A percentile compares a stretch with the other conserved stretches of the same genome.
Conservation (phyloP, 2,888 invertebrate genomes). For the Branchipolynoe longqiensis region DNA sequence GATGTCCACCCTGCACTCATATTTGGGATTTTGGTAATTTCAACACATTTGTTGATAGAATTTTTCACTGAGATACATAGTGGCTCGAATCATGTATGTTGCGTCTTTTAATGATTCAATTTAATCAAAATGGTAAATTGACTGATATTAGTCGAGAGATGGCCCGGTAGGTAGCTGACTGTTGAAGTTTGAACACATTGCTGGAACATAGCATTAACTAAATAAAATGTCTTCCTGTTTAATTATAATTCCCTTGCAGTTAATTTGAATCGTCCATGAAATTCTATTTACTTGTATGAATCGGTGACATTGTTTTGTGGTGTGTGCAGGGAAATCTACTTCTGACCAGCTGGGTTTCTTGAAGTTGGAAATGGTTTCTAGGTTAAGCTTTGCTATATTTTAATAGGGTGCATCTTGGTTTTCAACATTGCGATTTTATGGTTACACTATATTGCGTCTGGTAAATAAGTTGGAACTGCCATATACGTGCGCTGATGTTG, state of each 20-base stretch:
- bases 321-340: background rate
- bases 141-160: conserved; percentile 47
- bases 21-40: background rate
- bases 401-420: background rate
- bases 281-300: background rate
- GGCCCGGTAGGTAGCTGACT: conserved; percentile 44
- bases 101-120: too few relatives aligned
- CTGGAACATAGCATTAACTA: conserved; percentile 5
- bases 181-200: background rate
- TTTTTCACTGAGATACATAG: too few relatives aligned
- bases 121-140: background rate
- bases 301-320: conserved; percentile 3
- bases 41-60: background rate
- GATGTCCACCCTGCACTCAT: background rate
- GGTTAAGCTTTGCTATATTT: background rate
- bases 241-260: too few relatives aligned
- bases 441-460: background rate
- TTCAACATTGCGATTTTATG: background rate
- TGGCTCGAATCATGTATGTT: too few relatives aligned
- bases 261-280: too few relatives aligned
- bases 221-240: background rate
- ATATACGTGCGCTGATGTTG: background rate
- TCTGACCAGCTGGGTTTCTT: background rate
- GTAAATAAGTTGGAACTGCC: background rate
- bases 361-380: background rate